phyloP scores from a whole-genome alignment of 2,888 invertebrate species.

The Phragmatobia fuliginosa region DNA sequence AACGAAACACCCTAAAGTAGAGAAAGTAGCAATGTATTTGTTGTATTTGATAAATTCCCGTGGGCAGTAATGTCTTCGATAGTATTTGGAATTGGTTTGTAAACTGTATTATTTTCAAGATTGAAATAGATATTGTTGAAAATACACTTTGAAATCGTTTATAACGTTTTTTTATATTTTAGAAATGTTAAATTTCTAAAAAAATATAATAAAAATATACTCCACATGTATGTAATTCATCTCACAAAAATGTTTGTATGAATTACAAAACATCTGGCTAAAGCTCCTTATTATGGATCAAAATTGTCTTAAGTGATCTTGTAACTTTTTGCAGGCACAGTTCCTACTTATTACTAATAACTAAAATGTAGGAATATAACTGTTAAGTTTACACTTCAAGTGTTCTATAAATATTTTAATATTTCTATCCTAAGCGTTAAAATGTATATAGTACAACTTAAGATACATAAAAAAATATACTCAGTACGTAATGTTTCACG shows the following conservation, averaged over 20 bases:
- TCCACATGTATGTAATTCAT: no score
- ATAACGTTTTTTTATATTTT: no score
- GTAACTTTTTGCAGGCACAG: neutral
- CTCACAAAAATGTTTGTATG: neutral
- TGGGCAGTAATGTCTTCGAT: neutral
- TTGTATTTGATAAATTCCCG: neutral
- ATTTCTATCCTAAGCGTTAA: no score
- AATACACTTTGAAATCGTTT: neutral
- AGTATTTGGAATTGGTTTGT: neutral
- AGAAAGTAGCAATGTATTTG: slow-evolving; percentile 5
- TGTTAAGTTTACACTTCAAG: neutral
- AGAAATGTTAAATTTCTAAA: no score
- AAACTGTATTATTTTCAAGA: neutral
- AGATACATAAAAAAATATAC: no score
- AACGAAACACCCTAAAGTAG: slow-evolving; percentile 12
- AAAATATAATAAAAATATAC: no score
- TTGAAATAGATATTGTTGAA: neutral
- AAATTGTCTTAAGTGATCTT: no score
- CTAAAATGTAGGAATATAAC: neutral
- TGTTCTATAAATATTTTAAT: neutral
- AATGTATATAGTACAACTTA: no score
- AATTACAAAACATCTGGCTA: no score
- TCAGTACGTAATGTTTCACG: no score
- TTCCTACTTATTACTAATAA: neutral
- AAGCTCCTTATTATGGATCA: no score